Evolutionary conservation across 2,113 vertebrate genomes (phyloP).

Genomic region (Peucedramus taeniatus): DNA sequence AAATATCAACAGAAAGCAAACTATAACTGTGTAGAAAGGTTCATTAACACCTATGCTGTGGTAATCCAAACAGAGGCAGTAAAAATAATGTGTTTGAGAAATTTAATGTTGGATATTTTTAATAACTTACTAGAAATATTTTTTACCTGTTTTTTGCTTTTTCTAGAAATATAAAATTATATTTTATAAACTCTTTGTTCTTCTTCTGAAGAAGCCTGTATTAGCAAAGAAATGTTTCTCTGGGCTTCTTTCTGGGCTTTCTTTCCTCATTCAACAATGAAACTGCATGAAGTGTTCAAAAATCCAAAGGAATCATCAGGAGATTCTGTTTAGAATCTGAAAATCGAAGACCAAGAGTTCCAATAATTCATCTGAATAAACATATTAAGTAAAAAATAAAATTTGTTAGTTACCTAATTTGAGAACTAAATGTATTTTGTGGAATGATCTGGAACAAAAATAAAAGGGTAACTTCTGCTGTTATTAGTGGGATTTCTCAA

Average conservation of each 20-base stretch:
- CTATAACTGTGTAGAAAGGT: rapidly evolving
- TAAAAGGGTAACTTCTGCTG: background rate
- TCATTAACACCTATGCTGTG: background rate
- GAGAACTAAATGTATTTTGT: background rate
- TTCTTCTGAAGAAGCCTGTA: background rate
- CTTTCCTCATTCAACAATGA: background rate
- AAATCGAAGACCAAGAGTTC: background rate
- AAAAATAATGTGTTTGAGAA: background rate
- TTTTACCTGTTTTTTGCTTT: background rate
- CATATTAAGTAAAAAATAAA: background rate
- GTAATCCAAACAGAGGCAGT: background rate
- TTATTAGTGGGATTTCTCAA: background rate
- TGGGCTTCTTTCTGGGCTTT: background rate
- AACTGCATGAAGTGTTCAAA: background rate
- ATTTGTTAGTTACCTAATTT: background rate
- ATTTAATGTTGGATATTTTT: background rate
- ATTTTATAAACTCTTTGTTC: background rate
- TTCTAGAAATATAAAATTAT: background rate
- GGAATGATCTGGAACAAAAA: background rate
- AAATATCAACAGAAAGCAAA: background rate
- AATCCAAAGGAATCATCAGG: background rate
- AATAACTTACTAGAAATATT: background rate
- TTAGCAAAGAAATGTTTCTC: background rate
- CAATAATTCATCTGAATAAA: background rate
- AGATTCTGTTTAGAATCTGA: background rate